phyloP scores from a whole-genome alignment of 2,888 invertebrate genomes.

The Loripinus fragilis region DNA sequence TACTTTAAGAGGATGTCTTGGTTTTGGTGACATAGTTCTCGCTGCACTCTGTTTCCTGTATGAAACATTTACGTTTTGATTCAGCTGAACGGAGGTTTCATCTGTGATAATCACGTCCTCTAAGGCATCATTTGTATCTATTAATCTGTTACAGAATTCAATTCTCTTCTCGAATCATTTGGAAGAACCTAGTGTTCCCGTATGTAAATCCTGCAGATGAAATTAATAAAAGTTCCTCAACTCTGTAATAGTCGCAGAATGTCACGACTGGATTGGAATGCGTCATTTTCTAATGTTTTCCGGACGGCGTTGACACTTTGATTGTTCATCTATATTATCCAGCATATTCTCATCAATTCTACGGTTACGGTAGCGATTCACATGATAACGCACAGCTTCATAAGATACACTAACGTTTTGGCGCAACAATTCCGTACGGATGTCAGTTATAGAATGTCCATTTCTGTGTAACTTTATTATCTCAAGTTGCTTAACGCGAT shows the following conservation, averaged over 20 bases:
- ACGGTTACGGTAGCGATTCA: not conserved
- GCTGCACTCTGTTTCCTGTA: not conserved
- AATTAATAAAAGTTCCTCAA: not conserved
- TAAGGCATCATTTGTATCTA: constrained; percentile 33
- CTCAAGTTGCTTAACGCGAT: not conserved
- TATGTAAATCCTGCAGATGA: constrained; percentile 20
- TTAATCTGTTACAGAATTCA: constrained; percentile 32
- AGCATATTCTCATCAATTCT: not conserved
- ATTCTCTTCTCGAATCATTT: constrained; percentile 42
- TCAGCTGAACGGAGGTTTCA: constrained; percentile 37
- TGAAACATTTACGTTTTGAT: constrained; percentile 21
- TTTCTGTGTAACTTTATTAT: not conserved
- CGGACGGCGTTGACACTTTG: not conserved
- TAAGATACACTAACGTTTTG: not conserved
- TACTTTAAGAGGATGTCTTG: constrained; percentile 44
- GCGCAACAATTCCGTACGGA: not conserved
- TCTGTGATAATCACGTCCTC: constrained; percentile 48
- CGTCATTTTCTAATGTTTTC: not conserved
- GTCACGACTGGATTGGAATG: constrained; percentile 9
- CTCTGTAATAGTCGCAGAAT: not conserved
- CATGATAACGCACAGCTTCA: not conserved
- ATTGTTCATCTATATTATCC: not conserved
- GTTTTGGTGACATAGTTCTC: constrained; percentile 2
- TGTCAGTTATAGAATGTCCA: not conserved
- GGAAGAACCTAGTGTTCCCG: constrained; percentile 29